A percentile compares a stretch with the other conserved stretches of the same genome.
Evolutionary conservation across 92 coral and sea anemone species (phyloP).

Genomic region (Heliopora coerulea): DNA sequence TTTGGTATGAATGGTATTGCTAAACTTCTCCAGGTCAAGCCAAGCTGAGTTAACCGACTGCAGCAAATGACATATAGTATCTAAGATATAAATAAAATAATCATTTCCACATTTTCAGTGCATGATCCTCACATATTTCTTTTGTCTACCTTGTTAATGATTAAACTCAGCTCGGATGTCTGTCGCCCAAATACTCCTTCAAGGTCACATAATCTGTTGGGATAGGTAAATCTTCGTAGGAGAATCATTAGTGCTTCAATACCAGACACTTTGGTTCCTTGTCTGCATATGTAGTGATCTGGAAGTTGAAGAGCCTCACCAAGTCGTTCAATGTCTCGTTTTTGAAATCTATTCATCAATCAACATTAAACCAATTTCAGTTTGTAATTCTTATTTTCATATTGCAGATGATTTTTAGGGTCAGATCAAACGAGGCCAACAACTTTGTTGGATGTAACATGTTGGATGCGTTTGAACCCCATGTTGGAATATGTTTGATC

Average conservation of each 20-base stretch:
- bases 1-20: conserved; percentile 49
- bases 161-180: conserved; percentile 54
- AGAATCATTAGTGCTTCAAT: conserved; percentile 63
- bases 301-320: conserved; percentile 52
- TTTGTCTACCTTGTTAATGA: conserved; percentile 52
- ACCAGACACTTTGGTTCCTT: conserved; percentile 47
- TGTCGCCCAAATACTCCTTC: conserved; percentile 54
- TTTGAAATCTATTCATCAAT: conserved; percentile 72
- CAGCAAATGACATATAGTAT: conserved; percentile 52
- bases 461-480: not conserved
- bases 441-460: not conserved
- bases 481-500: not conserved
- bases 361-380: too few species aligned
- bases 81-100: conserved; percentile 30
- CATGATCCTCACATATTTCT: not conserved
- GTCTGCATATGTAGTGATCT: conserved; percentile 50
- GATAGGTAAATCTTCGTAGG: conserved; percentile 49
- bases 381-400: too few species aligned
- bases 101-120: not conserved
- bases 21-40: conserved; percentile 56
- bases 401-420: too few species aligned
- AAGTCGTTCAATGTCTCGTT: conserved; percentile 57
- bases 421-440: not conserved
- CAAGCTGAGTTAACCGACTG: conserved; percentile 49
- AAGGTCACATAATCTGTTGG: conserved; percentile 62